A percentile compares a stretch with the other conserved stretches of the same genome.
Evolutionary conservation across 2,797 vertebrate species (phyloP).

Genomic region (Ispidina picta): DNA sequence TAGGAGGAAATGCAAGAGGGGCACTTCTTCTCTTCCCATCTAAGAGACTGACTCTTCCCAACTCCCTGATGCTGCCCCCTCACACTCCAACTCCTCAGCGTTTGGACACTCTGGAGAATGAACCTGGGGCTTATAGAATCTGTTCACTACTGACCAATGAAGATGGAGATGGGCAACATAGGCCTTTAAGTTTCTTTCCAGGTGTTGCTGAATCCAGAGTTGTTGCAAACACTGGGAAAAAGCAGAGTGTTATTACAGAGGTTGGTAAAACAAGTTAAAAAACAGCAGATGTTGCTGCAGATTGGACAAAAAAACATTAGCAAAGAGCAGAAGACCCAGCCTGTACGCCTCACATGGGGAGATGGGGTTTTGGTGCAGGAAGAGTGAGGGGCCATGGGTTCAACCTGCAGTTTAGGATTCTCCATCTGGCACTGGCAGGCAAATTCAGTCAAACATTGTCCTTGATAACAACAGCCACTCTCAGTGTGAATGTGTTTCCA

Average conservation of each 20-base stretch:
- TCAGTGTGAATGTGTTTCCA: accelerated
- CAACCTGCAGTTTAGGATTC: background rate
- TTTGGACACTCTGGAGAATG: background rate
- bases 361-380: background rate
- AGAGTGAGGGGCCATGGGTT: background rate
- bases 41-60: background rate
- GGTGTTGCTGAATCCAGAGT: background rate
- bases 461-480: background rate
- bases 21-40: background rate
- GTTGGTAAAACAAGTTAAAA: background rate
- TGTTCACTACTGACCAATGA: background rate
- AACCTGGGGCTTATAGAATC: background rate
- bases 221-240: background rate
- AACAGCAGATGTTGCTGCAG: background rate
- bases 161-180: background rate
- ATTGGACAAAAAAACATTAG: background rate
- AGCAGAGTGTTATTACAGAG: background rate
- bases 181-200: background rate
- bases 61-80: background rate
- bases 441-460: background rate
- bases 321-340: background rate
- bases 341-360: background rate
- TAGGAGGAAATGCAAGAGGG: background rate
- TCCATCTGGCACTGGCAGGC: accelerated
- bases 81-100: accelerated